A percentile compares a stretch with the other conserved stretches of the same genome.
phyloP scores from a whole-genome alignment of 2,888 invertebrate genomes.

The Calephelis perditalis region DNA sequence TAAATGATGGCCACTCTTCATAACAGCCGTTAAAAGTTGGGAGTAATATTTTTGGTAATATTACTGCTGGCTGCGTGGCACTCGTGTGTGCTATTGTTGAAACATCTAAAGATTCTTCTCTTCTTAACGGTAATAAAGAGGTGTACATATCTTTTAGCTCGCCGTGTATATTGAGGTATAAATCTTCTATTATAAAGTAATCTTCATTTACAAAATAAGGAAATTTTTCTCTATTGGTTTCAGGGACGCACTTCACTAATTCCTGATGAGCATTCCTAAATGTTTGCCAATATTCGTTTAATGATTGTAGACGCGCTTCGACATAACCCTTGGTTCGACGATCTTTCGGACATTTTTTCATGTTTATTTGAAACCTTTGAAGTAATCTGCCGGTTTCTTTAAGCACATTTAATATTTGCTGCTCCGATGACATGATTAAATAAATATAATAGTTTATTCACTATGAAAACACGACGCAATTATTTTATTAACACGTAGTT shows the following conservation, averaged over 20 bases:
- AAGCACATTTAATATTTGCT: neutral
- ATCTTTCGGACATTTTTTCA: neutral
- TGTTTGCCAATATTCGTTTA: neutral
- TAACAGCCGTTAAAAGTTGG: neutral
- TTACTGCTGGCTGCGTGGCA: neutral
- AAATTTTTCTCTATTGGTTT: neutral
- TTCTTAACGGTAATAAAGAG: neutral
- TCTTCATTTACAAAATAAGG: too few relatives aligned
- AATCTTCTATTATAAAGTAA: too few relatives aligned
- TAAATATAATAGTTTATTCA: too few relatives aligned
- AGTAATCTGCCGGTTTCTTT: neutral
- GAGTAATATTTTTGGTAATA: neutral
- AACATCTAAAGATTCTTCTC: neutral
- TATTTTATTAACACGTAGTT: too few relatives aligned
- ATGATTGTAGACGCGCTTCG: neutral
- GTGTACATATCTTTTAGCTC: neutral
- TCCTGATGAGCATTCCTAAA: neutral
- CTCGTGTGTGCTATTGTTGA: neutral
- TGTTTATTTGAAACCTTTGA: neutral
- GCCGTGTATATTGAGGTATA: too few relatives aligned
- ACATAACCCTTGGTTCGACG: neutral
- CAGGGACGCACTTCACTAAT: neutral
- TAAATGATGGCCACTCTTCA: neutral
- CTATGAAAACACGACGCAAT: too few relatives aligned
- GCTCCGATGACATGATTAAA: too few relatives aligned